Evolutionary conservation across 1,140 invertebrate genomes (phyloP).

Genomic region (Callitettix versicolor): DNA sequence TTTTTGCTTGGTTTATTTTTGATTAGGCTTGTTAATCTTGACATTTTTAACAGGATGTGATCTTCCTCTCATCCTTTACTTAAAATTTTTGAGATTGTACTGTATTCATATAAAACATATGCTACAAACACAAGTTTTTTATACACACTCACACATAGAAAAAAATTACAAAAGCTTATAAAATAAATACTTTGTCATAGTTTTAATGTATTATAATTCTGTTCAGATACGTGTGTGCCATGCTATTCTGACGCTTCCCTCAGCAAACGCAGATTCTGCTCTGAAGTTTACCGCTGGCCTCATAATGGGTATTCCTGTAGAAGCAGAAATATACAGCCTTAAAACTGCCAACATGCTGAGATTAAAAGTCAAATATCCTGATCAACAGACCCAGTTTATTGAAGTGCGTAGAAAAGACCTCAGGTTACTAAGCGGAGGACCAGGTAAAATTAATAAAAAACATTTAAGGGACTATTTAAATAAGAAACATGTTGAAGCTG

Average conservation of each 20-base stretch:
- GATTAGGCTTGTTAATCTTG: too few species aligned
- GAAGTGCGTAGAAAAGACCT: conserved; percentile 62
- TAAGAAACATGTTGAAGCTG: too few species aligned
- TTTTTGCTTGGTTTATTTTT: too few species aligned
- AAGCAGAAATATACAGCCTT: conserved; percentile 75
- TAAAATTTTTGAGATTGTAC: too few species aligned
- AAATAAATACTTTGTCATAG: too few species aligned
- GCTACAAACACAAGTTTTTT: too few species aligned
- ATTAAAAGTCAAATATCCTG: conserved; percentile 83
- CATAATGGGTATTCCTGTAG: conserved; percentile 71
- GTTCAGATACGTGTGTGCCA: conserved; percentile 60
- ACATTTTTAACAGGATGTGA: too few species aligned
- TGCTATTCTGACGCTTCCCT: conserved; percentile 75
- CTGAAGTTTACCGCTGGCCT: conserved; percentile 91
- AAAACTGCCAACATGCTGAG: conserved; percentile 58
- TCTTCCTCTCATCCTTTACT: too few species aligned
- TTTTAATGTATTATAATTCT: not conserved
- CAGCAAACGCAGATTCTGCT: conserved; percentile 67
- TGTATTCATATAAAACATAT: too few species aligned
- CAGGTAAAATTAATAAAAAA: conserved; percentile 1
- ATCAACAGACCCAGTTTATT: conserved; percentile 75
- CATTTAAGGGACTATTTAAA: too few species aligned
- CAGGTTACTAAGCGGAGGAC: conserved; percentile 32
- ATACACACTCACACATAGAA: too few species aligned
- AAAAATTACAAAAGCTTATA: too few species aligned